Evolutionary conservation across 1,140 invertebrate genomes (phyloP), one percentile per base, ranked within the genome.

Genomic region (Rhizoglyphus robini): DNA sequence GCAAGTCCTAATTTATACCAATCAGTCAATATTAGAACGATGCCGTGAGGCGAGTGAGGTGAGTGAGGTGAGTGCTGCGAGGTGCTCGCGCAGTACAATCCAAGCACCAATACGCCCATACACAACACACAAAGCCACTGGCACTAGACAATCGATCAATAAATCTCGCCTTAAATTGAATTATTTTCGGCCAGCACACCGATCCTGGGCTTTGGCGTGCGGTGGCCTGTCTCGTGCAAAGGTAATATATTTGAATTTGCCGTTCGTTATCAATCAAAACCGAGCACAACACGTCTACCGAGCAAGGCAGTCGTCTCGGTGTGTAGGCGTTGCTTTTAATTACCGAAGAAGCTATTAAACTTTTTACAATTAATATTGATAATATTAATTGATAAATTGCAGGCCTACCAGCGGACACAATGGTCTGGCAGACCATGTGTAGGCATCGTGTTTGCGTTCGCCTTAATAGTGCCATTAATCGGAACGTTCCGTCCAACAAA

Each of bases 291-390:
- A n/a, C n/a, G n/a, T n/a, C n/a, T n/a, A n/a, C n/a, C n/a, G n/a
- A n/a, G n/a, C 41, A 46, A 15, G 15, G 23, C 41, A 46, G 41
- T 23, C 41, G 23, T 46, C 41, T 46, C 41, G 8, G 23, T 54
- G 51, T 54, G 51, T 54, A 20, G 51, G 51, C 23, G 51, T 54
- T 54, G 20, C 51, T 54, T 54, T 54, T 54, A 54, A 54, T 54
- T 54, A 54, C 51, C 51, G 51, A 54, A 54, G 41, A 54, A 54
- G 51, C 51, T 54, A 54, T 54, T 54, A 54, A 54, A 54, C 51
- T 54, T 54, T 54, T 54, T 27, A 54, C 51, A 54, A 54, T 54
- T 54, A 54, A 54, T 54, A 54, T 54, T 54, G 51, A 54, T 54
- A 54, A 32, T 54, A 54, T 54, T 54, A 54, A 54, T 54, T 54